Percentiles rank a stretch among this genome's conserved stretches.
phyloP scores from a whole-genome alignment of 1,140 invertebrate species.

The Dendrolimus punctatus region DNA sequence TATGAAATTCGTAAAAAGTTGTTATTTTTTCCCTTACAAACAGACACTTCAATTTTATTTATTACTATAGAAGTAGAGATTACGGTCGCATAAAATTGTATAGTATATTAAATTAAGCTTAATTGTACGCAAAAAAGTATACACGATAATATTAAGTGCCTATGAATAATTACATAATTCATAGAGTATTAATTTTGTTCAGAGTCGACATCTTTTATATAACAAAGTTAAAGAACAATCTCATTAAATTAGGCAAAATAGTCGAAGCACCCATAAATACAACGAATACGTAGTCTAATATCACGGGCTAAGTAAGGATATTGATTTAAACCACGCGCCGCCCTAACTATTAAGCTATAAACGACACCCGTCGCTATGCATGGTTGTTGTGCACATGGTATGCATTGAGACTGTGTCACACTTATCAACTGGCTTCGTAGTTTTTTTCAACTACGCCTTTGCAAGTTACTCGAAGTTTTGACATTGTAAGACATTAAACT shows the following conservation, averaged over 20 bases:
- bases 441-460: not conserved
- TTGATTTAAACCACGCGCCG: constrained; percentile 17
- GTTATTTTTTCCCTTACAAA: too few relatives aligned
- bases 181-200: too few relatives aligned
- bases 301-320: constrained; percentile 22
- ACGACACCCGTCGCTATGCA: constrained; percentile 7
- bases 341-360: constrained; percentile 18
- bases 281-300: constrained; percentile 8
- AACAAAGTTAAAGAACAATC: too few relatives aligned
- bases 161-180: too few relatives aligned
- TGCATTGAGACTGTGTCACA: not conserved
- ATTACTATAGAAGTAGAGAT: too few relatives aligned
- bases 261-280: not conserved
- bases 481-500: not conserved
- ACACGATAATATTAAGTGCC: constrained; percentile 1
- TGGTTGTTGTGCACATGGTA: not conserved
- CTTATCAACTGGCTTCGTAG: not conserved
- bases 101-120: too few relatives aligned
- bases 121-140: too few relatives aligned
- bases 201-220: too few relatives aligned
- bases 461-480: not conserved
- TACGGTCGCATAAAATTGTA: too few relatives aligned
- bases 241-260: not conserved
- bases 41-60: too few relatives aligned
- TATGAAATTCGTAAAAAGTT: too few relatives aligned